Evolutionary conservation across 2,888 invertebrate species (phyloP).

Genomic region (Belgica antarctica): DNA sequence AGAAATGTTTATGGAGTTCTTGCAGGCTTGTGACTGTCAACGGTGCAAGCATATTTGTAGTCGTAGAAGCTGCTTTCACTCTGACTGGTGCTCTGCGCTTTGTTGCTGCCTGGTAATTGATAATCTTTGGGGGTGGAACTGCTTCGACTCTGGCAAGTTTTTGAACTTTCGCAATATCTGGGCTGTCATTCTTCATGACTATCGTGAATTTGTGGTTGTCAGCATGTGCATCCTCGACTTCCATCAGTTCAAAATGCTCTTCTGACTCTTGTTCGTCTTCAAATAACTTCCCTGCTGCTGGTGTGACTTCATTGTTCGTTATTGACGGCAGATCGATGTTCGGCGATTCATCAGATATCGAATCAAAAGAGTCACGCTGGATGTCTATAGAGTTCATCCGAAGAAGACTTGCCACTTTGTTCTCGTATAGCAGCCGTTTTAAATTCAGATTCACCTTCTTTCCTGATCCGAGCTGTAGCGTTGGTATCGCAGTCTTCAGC

Average conservation of each 20-base stretch:
- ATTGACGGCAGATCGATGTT: neutral
- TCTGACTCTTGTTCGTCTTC: neutral
- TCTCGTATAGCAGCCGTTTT: neutral
- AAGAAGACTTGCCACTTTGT: slow-evolving; percentile 1
- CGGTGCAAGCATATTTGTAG: slow-evolving; percentile 49
- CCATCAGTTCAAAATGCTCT: slow-evolving; percentile 33
- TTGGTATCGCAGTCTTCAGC: slow-evolving; percentile 3
- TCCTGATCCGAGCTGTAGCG: neutral
- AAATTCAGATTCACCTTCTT: neutral
- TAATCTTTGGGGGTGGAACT: too few species aligned
- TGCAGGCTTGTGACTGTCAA: slow-evolving; percentile 53
- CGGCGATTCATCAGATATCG: neutral
- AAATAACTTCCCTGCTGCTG: too few species aligned
- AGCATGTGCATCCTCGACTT: neutral
- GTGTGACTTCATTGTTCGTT: neutral
- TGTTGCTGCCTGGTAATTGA: too few species aligned
- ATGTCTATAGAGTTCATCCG: neutral
- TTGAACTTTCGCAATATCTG: too few species aligned
- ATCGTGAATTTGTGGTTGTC: neutral
- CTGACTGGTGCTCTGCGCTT: neutral
- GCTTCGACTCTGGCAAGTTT: too few species aligned
- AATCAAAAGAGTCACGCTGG: neutral
- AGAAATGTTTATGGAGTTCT: slow-evolving; percentile 61
- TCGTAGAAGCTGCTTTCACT: neutral
- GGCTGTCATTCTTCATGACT: neutral